Evolutionary conservation across 2,113 vertebrate genomes (phyloP).

Genomic region (Ailurus styani): DNA sequence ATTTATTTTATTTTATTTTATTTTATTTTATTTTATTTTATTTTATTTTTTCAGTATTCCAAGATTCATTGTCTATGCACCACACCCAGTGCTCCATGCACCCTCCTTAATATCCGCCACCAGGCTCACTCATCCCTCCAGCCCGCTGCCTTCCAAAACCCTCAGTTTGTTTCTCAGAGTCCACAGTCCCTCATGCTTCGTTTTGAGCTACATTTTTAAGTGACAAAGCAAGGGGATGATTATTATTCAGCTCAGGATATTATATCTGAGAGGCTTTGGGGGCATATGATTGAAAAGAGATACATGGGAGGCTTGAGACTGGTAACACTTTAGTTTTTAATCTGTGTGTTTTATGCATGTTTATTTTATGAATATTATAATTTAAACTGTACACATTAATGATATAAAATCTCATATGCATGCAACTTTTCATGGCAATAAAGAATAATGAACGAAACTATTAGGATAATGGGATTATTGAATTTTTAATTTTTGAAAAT

Average conservation of each 20-base stretch:
- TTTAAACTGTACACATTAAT: not conserved
- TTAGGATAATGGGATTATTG: not conserved
- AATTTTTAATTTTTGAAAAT: constrained; percentile 34
- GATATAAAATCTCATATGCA: not conserved
- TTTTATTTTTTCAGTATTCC: too few relatives aligned
- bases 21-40: too few relatives aligned
- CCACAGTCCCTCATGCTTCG: too few relatives aligned
- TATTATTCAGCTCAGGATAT: not conserved
- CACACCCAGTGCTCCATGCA: too few relatives aligned
- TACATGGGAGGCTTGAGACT: not conserved
- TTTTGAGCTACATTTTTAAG: not conserved
- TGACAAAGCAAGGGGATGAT: not conserved
- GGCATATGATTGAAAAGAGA: not conserved
- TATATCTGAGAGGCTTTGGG: not conserved
- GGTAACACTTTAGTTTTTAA: not conserved
- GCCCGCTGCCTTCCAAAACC: too few relatives aligned
- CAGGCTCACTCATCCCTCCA: too few relatives aligned
- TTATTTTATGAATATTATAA: not conserved
- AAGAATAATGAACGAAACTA: not conserved
- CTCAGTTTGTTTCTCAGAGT: too few relatives aligned
- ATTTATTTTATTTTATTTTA: too few relatives aligned
- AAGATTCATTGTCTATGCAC: too few relatives aligned
- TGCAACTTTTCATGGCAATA: not conserved
- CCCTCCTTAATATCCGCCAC: too few relatives aligned
- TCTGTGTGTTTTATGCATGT: not conserved